phyloP scores from a whole-genome alignment of 2,888 invertebrate species.

The Pterostichus madidus region DNA sequence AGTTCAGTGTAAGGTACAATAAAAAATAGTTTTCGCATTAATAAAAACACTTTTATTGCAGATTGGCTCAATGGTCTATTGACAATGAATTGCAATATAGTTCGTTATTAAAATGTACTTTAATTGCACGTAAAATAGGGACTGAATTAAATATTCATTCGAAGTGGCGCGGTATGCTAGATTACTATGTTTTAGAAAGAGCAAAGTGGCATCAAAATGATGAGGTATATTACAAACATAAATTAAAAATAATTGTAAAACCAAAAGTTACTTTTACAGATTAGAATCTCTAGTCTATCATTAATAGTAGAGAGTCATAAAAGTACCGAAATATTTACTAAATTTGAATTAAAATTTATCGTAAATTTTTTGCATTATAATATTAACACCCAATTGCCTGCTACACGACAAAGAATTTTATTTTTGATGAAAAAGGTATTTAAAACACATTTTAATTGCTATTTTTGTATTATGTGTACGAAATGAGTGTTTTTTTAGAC shows the following conservation, averaged over 20 bases:
- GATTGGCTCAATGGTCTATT: constrained; percentile 56
- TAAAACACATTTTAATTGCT: background rate
- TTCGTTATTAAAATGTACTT: constrained; percentile 78
- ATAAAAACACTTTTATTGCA: constrained; percentile 10
- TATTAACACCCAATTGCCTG: constrained; percentile 84
- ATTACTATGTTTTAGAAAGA: constrained; percentile 78
- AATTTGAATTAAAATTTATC: constrained; percentile 83
- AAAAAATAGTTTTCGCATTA: background rate
- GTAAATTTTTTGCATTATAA: constrained; percentile 84
- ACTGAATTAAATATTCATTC: constrained; percentile 69
- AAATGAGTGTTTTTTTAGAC: too few relatives aligned
- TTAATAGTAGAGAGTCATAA: constrained; percentile 87
- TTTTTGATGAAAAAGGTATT: constrained; percentile 85
- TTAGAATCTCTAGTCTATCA: constrained; percentile 84
- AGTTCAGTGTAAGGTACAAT: constrained; percentile 71
- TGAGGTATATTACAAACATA: constrained; percentile 78
- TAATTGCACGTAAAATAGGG: constrained; percentile 78
- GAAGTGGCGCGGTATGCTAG: constrained; percentile 80
- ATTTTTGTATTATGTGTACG: too few relatives aligned
- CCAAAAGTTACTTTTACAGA: constrained; percentile 79
- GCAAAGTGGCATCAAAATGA: constrained; percentile 81
- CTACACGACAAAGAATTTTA: constrained; percentile 84
- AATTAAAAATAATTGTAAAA: constrained; percentile 66
- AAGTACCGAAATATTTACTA: constrained; percentile 83
- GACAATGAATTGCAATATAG: constrained; percentile 74